Evolutionary conservation across 2,797 vertebrate species (phyloP).

Genomic region (Mormyrus proboscirostris): DNA sequence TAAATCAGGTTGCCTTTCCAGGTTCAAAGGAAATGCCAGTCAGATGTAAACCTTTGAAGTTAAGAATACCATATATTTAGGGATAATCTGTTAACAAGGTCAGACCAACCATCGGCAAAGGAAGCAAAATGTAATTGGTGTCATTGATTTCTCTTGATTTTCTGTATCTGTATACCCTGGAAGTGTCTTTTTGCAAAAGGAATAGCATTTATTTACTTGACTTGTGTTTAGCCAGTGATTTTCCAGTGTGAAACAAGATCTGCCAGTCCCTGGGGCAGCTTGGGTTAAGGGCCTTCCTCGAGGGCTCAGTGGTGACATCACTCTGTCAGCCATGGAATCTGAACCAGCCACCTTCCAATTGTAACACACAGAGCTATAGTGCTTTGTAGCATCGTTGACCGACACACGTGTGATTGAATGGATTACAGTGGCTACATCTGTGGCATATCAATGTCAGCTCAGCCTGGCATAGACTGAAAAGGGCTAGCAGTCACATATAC

Average conservation of each 20-base stretch:
- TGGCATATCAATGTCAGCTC: not conserved
- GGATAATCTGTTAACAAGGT: not conserved
- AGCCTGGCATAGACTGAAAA: not conserved
- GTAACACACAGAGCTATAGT: not conserved
- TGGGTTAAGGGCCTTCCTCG: not conserved
- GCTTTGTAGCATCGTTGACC: not conserved
- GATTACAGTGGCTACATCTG: not conserved
- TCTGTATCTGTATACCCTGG: not conserved
- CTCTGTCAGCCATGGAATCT: not conserved
- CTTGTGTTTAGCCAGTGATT: not conserved
- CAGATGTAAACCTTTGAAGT: not conserved
- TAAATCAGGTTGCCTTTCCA: not conserved
- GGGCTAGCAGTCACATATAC: not conserved
- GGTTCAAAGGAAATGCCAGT: not conserved
- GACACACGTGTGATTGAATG: not conserved
- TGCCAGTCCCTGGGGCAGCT: not conserved
- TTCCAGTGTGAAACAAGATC: not conserved
- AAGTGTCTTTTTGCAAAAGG: not conserved
- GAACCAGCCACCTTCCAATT: not conserved
- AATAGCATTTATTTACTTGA: not conserved
- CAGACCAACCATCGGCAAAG: not conserved
- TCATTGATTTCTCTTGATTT: not conserved
- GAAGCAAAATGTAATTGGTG: not conserved
- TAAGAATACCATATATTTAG: not conserved
- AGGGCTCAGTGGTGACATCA: not conserved